These are phyloP conservation scores for Caenorhabditis inopinata DNA, from an alignment of 1,140 invertebrate species.

Conservation along the genomic window DNA sequence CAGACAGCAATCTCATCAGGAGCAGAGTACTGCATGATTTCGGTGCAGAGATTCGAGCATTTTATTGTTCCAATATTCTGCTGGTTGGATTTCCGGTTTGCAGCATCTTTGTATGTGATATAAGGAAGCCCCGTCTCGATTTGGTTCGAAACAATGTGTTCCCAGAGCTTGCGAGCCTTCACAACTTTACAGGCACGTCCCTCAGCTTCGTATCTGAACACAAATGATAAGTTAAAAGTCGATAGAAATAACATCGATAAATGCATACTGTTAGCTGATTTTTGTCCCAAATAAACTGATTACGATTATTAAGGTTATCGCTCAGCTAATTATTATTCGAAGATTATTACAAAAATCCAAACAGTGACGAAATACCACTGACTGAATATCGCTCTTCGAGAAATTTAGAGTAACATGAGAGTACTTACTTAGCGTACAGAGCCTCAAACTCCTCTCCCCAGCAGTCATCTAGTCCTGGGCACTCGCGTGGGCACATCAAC, in stretches of 20 bases:
- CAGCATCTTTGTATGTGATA: conserved; percentile 82
- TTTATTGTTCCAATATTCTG: conserved; percentile 98
- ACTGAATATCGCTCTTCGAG: not conserved
- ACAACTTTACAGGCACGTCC: conserved; percentile 77
- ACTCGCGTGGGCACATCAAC: conserved; percentile 93
- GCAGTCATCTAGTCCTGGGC: conserved; percentile 82
- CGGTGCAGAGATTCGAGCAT: conserved; percentile 95
- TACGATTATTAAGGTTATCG: not conserved
- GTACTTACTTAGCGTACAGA: conserved; percentile 77
- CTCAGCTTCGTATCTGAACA: conserved; percentile 79
- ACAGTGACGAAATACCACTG: not conserved
- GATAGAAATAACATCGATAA: no score
- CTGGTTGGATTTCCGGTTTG: conserved; percentile 95
- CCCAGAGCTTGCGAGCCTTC: conserved; percentile 86
- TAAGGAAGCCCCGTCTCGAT: conserved; percentile 97
- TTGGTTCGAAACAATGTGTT: conserved; percentile 89
- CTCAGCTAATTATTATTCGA: not conserved
- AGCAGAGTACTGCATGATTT: conserved; percentile 87
- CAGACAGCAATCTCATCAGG: conserved; percentile 90
- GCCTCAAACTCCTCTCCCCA: conserved; percentile 93
- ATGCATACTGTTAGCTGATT: not conserved
- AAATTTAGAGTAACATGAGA: not conserved
- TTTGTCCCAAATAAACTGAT: not conserved
- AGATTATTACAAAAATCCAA: not conserved
- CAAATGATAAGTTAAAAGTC: no score